phyloP scores from a whole-genome alignment of 1,140 invertebrate species.

The Drosophila oshimai region DNA sequence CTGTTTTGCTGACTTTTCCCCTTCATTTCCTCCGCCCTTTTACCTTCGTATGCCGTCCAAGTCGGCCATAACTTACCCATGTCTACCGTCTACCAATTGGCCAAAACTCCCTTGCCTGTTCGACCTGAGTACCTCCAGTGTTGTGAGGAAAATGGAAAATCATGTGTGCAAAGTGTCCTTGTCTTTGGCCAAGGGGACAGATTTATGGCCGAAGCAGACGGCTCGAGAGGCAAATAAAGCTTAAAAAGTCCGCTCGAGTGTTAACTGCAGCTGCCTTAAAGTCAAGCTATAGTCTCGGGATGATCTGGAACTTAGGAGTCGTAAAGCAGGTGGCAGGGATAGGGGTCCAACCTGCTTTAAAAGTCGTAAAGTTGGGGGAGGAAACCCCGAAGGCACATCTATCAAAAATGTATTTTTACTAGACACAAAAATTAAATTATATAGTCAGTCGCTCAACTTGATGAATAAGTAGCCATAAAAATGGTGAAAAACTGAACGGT shows the following conservation, averaged over 20 bases:
- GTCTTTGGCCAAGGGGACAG: constrained; percentile 37
- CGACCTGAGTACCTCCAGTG: background rate
- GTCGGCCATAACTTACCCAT: constrained; percentile 65
- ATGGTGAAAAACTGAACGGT: background rate
- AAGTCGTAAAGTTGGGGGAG: constrained; percentile 18
- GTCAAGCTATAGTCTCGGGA: constrained; percentile 1
- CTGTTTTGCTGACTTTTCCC: background rate
- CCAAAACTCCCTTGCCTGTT: constrained; percentile 13
- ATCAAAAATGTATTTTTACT: constrained; percentile 76
- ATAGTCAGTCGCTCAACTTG: constrained; percentile 75
- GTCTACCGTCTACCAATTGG: constrained; percentile 57
- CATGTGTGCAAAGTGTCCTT: constrained; percentile 43
- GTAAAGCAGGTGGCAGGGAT: constrained; percentile 29
- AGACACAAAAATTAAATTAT: constrained; percentile 73
- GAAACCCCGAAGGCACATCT: constrained; percentile 31
- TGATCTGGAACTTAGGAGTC: background rate
- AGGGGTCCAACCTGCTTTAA: background rate
- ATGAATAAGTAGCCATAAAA: constrained; percentile 75
- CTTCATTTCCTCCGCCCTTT: background rate
- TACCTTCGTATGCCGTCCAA: background rate
- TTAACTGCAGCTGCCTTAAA: constrained; percentile 57
- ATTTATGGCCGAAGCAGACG: constrained; percentile 61
- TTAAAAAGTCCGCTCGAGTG: constrained; percentile 56
- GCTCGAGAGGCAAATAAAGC: constrained; percentile 66
- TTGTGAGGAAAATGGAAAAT: background rate